A percentile compares a stretch with the other conserved stretches of the same genome.
These are phyloP conservation scores for Aricia artaxerxes DNA, from an alignment of 2,888 invertebrate genomes.

Conservation along the genomic window DNA sequence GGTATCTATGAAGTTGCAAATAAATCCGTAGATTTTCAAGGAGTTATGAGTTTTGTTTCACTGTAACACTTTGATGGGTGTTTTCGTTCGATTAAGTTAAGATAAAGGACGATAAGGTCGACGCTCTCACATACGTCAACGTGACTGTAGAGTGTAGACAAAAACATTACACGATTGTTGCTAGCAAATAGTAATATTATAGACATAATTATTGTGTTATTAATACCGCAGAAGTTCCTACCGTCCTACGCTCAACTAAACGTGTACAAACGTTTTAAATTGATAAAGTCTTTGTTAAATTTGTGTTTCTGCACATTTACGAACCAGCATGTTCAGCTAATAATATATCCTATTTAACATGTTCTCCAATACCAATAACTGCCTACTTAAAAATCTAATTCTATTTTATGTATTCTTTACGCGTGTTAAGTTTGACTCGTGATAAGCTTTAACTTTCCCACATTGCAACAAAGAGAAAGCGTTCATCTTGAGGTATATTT, in stretches of 20 bases:
- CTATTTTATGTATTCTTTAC: not conserved
- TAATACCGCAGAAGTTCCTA: not conserved
- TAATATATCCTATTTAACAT: not conserved
- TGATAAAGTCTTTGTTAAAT: not conserved
- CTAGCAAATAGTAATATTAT: not conserved
- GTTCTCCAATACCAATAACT: not conserved
- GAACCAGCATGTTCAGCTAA: not conserved
- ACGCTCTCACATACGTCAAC: conserved; percentile 10
- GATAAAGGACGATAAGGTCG: not conserved
- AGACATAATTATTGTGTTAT: not conserved
- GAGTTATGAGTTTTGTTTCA: not conserved
- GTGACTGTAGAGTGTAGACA: not conserved
- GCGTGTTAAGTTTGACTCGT: not conserved
- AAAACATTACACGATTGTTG: not conserved
- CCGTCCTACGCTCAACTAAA: not conserved
- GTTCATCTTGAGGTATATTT: conserved; percentile 3
- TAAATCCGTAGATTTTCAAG: not conserved
- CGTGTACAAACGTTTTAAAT: not conserved
- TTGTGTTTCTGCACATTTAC: not conserved
- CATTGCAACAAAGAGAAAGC: conserved; percentile 17
- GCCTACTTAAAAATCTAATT: not conserved
- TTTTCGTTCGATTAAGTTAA: conserved; percentile 1
- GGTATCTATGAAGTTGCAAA: too few relatives aligned
- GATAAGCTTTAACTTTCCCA: conserved; percentile 4
- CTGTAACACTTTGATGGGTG: not conserved